Percentiles rank a stretch among this genome's conserved stretches.
Evolutionary conservation across 2,113 vertebrate genomes (phyloP).

Genomic region (Platichthys stellatus): DNA sequence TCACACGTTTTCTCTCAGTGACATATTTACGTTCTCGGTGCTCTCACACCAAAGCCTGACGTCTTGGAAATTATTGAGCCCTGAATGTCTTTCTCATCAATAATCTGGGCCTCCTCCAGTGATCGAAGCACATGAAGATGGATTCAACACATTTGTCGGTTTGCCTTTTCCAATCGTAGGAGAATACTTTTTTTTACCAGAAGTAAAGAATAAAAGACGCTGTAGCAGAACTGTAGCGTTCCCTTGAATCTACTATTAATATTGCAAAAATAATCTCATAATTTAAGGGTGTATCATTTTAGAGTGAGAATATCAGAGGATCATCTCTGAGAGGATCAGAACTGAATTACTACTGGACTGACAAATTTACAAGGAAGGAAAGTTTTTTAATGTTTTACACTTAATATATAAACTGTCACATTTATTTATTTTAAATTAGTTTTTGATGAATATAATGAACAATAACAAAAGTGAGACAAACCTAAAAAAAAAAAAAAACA

Average conservation of each 20-base stretch:
- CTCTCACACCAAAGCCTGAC: background rate
- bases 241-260: too few relatives aligned
- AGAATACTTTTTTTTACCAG: background rate
- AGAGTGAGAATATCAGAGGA: too few relatives aligned
- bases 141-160: background rate
- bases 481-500: background rate
- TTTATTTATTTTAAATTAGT: background rate
- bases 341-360: too few relatives aligned
- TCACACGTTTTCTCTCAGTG: background rate
- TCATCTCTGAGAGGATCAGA: too few relatives aligned
- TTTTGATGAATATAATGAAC: background rate
- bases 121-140: background rate
- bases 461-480: slow-evolving; percentile 6
- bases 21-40: slow-evolving; percentile 12
- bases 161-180: slow-evolving; percentile 1
- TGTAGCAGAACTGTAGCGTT: too few relatives aligned
- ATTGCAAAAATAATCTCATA: too few relatives aligned
- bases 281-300: too few relatives aligned
- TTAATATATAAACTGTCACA: too few relatives aligned
- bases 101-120: background rate
- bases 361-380: too few relatives aligned
- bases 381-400: too few relatives aligned
- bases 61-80: slow-evolving; percentile 4
- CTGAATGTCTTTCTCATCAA: slow-evolving; percentile 26
- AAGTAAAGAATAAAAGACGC: background rate